Evolutionary conservation across 2,888 invertebrate species (phyloP).

Genomic region (Vannuccia rotundouncinata): DNA sequence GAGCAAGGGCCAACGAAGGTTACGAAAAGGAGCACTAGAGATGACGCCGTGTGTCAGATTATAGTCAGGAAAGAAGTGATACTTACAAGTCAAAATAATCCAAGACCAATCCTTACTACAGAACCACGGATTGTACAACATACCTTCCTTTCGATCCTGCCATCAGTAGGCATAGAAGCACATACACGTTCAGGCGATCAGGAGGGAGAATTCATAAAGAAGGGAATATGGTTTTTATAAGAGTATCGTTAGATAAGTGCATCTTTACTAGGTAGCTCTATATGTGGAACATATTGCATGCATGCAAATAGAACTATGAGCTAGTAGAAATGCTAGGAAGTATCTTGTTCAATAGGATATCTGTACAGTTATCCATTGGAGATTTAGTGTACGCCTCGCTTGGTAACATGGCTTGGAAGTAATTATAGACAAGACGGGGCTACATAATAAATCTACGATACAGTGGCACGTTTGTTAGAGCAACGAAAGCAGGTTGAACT

Average conservation of each 20-base stretch:
- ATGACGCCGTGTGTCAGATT: not conserved
- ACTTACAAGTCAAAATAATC: not conserved
- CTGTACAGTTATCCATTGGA: not conserved
- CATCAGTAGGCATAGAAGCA: not conserved
- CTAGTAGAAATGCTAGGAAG: not conserved
- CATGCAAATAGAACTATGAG: not conserved
- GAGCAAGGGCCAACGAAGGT: slow-evolving; percentile 8
- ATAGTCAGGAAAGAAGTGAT: not conserved
- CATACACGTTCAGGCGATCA: not conserved
- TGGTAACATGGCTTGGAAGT: not conserved
- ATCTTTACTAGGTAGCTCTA: not conserved
- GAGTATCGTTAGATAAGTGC: not conserved
- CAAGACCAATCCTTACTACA: not conserved
- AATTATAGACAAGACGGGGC: slow-evolving; percentile 8
- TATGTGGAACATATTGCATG: too few relatives aligned
- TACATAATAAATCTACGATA: not conserved
- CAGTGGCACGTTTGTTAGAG: not conserved
- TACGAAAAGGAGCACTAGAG: slow-evolving; percentile 3
- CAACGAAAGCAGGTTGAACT: not conserved
- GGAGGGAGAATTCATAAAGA: not conserved
- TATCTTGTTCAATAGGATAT: not conserved
- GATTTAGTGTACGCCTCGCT: not conserved
- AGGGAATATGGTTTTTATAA: not conserved
- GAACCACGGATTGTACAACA: not conserved
- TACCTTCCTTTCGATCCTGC: not conserved